Base-by-base conservation (phyloP, 2,113 vertebrate genomes). In the Speoplatyrhinus poulsoni region DNA sequence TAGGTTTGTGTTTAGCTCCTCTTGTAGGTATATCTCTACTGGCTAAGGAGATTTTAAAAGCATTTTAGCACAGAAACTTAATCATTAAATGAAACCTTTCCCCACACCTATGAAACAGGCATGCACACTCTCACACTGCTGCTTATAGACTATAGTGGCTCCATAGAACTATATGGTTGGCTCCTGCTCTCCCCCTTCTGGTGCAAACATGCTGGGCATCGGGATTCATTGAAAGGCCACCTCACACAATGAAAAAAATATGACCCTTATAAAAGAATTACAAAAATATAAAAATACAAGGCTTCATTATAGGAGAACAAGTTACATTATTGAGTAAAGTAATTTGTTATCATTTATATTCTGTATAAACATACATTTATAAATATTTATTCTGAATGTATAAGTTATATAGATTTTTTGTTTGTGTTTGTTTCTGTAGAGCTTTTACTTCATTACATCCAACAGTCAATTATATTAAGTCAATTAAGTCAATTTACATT, bases 181-280 rank as follows among this genome's bases (percentile, higher is more conserved):
- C 7, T 54, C 13, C n/a, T n/a, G 52, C 5, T 4, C 19, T 12
- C 12, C 76, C 32, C 15, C 70, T 6, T 12, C 60, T 83, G 77
- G 73, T 17, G 3, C 2, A 68, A 67, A 19, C 41, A 4, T 6
- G 19, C n/a, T 46, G 5, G 19, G 26, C 4, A 19, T 3, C 1
- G 3, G 32, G 16, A 41, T 56, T 70, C 49, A 59, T 9, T 12
- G 1, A 3, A 54, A 71, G 36, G 19, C 17, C 50, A 78, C 36
- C 26, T 26, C n/a, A 62, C 13, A 13, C 32, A 3, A 17, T 81
- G 60, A 87, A 65, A 75, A 87, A 88, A 87, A 83, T 86, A 88
- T 79, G 6, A 69, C 56, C 79, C 85, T 76, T 83, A 76, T 77
- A 70, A 88, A 83, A 87, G 65, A 83, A 76, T 83, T 70, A 76